These are phyloP conservation scores for Oreochromis mossambicus DNA, from an alignment of 2,797 vertebrate genomes.

Conservation along the genomic window DNA sequence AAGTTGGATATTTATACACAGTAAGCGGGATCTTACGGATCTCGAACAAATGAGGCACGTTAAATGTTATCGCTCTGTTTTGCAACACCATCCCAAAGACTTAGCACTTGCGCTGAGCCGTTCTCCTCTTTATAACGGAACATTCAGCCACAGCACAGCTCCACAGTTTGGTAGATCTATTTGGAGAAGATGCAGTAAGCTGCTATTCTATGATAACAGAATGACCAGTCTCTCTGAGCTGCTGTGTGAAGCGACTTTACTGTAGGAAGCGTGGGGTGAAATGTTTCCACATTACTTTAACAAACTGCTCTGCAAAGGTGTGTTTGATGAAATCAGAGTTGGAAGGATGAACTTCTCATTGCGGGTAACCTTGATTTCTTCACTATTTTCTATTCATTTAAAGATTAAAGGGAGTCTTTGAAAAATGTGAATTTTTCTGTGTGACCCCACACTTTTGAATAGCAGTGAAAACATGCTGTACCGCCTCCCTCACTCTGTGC, in stretches of 20 bases:
- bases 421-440: not conserved
- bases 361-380: not conserved
- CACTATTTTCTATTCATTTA: not conserved
- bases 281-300: not conserved
- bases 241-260: not conserved
- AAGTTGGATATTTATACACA: not conserved
- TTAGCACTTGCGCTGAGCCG: not conserved
- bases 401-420: not conserved
- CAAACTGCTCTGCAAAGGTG: not conserved
- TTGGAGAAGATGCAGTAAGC: not conserved
- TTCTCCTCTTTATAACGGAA: not conserved
- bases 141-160: not conserved
- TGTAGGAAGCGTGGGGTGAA: not conserved
- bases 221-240: not conserved
- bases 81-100: not conserved
- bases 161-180: not conserved
- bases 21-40: too few species aligned
- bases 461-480: not conserved
- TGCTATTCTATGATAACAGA: not conserved
- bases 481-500: not conserved
- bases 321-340: not conserved
- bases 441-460: not conserved
- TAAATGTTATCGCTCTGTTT: not conserved
- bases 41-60: accelerated
- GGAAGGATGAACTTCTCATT: not conserved